Evolutionary conservation across 1,140 invertebrate species (phyloP), one percentile per base, ranked within the genome.

Genomic region (Drosophila bocki): DNA sequence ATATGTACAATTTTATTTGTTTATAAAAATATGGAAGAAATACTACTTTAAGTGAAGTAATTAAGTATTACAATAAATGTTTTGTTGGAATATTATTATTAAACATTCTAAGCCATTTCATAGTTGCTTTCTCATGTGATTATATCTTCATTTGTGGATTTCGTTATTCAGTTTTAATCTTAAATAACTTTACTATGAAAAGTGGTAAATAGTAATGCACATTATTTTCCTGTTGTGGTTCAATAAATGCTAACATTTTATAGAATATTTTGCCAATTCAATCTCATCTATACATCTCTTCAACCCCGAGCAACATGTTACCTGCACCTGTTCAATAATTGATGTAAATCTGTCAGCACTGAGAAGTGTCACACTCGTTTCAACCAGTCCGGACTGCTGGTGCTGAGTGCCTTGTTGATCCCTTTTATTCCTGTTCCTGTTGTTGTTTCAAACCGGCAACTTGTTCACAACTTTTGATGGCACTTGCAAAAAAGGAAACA

Each of bases 391-490:
- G 37, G 56, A 13, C 35, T 61, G 60, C 37, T 48, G 44, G 45
- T 56, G 83, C 54, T 88, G 68, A 87, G 78, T 86, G 70, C 79
- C 83, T 76, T 87, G 75, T 87, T 87, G 75, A 79, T 86, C 70
- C 82, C 51, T 74, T 79, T 74, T 51, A 60, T 59, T 72, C 53
- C 44, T 51, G 67, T 39, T 37, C 7, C 53, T 57, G 69, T 59
- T 71, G 69, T 72, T 72, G 69, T 72, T 72, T 60, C 67, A 60
- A 70, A 67, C 79, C 64, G 77, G 69, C 63, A 74, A 82, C 75
- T 82, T 85, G 82, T 85, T 87, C 63, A 83, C 80, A 87, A 80
- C 70, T 86, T 78, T 78, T 60, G 70, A 75, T 60, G 65, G 65
- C 35, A 54, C 69, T 78, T 56, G 69, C 41, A 57, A 37, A 64